Conservation (phyloP, 2,888 invertebrate genomes). For the Heliconius ethilla region DNA sequence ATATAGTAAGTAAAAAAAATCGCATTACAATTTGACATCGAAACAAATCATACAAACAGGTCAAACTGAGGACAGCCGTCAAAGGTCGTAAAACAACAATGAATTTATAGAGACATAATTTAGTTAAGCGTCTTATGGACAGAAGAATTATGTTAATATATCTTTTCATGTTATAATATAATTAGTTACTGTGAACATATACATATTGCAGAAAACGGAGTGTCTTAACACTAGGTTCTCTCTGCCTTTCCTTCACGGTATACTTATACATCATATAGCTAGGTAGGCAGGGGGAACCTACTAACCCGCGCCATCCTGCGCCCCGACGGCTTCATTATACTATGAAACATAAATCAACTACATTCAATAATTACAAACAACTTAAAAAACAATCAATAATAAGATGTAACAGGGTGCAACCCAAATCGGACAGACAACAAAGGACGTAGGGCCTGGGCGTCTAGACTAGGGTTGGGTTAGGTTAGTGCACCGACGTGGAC, state of each 20-base stretch:
- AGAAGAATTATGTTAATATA: background rate
- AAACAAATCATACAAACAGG: constrained; percentile 2
- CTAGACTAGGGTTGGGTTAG: constrained; percentile 40
- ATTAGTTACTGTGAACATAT: too few species aligned
- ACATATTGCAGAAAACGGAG: too few species aligned
- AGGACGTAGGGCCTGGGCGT: constrained; percentile 35
- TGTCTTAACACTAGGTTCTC: too few species aligned
- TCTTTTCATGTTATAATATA: too few species aligned
- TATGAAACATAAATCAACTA: background rate
- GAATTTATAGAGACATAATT: background rate
- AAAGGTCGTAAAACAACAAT: background rate
- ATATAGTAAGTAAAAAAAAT: background rate
- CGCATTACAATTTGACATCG: background rate
- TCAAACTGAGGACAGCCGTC: background rate
- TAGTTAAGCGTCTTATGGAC: background rate
- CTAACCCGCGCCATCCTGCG: too few species aligned
- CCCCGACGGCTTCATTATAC: too few species aligned
- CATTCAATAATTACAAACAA: background rate
- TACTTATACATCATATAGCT: background rate
- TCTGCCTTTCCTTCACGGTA: too few species aligned
- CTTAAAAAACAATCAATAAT: background rate
- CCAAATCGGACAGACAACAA: constrained; percentile 40
- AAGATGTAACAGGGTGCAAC: background rate
- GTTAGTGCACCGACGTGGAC: constrained; percentile 38
- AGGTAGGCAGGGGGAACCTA: background rate